These are phyloP conservation scores for Lamproptera curius DNA, from an alignment of 2,888 invertebrate genomes.

Conservation along the genomic window DNA sequence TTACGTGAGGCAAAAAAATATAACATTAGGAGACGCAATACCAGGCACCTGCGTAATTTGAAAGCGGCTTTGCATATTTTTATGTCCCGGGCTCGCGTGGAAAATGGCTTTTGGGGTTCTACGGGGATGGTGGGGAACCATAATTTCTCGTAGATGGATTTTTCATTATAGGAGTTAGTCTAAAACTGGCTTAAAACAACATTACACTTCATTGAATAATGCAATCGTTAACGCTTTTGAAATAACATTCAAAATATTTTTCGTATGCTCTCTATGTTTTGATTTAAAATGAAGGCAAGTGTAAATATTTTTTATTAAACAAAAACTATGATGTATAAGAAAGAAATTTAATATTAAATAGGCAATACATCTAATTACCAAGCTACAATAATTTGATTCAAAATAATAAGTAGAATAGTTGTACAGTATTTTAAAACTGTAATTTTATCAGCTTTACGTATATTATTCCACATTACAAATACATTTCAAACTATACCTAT, in stretches of 20 bases:
- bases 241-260: neutral
- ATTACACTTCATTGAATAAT: neutral
- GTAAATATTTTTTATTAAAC: neutral
- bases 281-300: neutral
- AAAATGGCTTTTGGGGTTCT: conserved; percentile 10
- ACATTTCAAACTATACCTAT: no score
- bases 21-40: conserved; percentile 22
- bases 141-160: neutral
- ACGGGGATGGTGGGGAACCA: neutral
- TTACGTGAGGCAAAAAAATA: conserved; percentile 29
- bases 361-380: no score
- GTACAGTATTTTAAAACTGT: no score
- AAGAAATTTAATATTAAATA: no score
- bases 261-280: neutral
- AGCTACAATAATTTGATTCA: no score
- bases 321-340: no score
- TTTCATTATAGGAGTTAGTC: neutral
- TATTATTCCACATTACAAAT: no score
- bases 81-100: conserved; percentile 9
- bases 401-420: no score
- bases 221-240: neutral
- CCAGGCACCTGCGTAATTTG: conserved; percentile 31
- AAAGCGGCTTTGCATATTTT: conserved; percentile 32
- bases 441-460: no score
- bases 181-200: neutral